Conservation (phyloP, 2,113 vertebrate species). For the Brachypodius melanocephalos region DNA sequence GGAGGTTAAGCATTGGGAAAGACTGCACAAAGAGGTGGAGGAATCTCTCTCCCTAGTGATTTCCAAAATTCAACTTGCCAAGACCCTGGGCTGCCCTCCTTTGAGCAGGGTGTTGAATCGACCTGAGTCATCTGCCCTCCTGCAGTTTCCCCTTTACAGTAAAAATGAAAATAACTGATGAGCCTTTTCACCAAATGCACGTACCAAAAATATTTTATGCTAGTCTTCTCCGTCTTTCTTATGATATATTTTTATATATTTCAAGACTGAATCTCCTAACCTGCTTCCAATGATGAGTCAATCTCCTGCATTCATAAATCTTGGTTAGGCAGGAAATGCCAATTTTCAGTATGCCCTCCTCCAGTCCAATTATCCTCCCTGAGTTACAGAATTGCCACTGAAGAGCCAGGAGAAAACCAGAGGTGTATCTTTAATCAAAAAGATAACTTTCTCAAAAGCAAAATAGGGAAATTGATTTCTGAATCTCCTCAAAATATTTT, state of each 20-base stretch:
- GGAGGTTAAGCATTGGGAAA: neutral
- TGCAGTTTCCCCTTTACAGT: neutral
- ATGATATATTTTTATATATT: neutral
- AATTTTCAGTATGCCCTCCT: neutral
- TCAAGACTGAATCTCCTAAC: neutral
- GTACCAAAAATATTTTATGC: neutral
- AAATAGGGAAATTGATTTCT: conserved; percentile 36
- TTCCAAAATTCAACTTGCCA: neutral
- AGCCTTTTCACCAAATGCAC: neutral
- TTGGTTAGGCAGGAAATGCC: neutral
- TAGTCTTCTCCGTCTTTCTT: neutral
- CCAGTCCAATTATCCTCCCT: neutral
- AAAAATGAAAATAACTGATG: neutral
- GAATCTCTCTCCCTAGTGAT: neutral
- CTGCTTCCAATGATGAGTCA: neutral
- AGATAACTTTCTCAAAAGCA: neutral
- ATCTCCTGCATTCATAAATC: neutral
- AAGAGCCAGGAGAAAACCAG: neutral
- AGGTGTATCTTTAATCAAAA: conserved; percentile 23
- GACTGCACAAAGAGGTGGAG: neutral
- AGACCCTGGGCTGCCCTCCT: neutral
- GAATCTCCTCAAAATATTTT: neutral
- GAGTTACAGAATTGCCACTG: neutral
- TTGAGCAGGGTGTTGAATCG: neutral
- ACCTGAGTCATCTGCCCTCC: neutral